These are phyloP conservation scores for Taenaris catops DNA, from an alignment of 2,888 invertebrate genomes.

Conservation along the genomic window DNA sequence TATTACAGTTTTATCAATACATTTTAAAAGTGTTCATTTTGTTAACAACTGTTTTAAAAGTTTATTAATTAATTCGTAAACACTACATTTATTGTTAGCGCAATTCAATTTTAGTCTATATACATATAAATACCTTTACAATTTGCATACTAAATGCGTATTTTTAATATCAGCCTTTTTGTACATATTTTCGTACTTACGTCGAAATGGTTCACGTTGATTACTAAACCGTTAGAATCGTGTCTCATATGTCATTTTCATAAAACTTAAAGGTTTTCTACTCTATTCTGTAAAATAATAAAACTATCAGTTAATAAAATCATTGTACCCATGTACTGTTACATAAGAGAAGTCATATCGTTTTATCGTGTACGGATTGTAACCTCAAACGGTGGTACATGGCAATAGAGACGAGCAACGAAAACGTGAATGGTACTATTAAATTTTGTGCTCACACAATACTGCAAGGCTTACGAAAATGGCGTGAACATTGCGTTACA, in stretches of 20 bases:
- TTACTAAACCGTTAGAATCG: too few species aligned
- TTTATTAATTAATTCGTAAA: too few species aligned
- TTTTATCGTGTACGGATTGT: constrained; percentile 19
- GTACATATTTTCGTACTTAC: neutral
- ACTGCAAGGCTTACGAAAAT: constrained; percentile 17
- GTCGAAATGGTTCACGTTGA: too few species aligned
- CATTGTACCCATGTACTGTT: constrained; percentile 11
- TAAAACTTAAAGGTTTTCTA: too few species aligned
- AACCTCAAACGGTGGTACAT: constrained; percentile 19
- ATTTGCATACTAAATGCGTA: neutral
- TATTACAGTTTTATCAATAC: too few species aligned
- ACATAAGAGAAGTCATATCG: constrained; percentile 16
- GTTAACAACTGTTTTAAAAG: too few species aligned
- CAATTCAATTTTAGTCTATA: too few species aligned
- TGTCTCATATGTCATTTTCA: too few species aligned
- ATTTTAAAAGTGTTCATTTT: too few species aligned
- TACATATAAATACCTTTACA: too few species aligned
- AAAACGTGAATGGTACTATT: constrained; percentile 12
- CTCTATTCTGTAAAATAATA: too few species aligned
- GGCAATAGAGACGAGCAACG: constrained; percentile 14
- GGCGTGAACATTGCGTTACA: constrained; percentile 14
- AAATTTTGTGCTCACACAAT: constrained; percentile 18
- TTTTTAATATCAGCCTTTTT: neutral
- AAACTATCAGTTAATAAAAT: constrained; percentile 10
- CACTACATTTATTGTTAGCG: too few species aligned